Percentiles rank a stretch among this genome's conserved stretches.
Conservation (phyloP, 1,140 invertebrate genomes). For the Lasioglossum baleicum region DNA sequence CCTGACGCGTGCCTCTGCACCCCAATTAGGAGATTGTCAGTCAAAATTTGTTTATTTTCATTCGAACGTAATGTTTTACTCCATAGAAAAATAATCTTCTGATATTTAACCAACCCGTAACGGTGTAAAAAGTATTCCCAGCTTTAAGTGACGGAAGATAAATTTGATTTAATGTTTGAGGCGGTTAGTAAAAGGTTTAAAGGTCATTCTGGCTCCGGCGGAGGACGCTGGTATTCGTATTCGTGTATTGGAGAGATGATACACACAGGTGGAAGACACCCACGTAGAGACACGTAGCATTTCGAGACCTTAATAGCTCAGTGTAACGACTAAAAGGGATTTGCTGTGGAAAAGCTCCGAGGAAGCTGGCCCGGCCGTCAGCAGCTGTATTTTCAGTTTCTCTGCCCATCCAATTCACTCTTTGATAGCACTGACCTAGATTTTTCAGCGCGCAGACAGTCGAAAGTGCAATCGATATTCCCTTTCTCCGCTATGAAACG, state of each 20-base stretch:
- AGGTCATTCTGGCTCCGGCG: too few relatives aligned
- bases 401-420: conserved; percentile 13
- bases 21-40: too few relatives aligned
- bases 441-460: conserved; percentile 1
- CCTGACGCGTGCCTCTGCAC: too few relatives aligned
- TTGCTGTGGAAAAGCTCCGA: conserved; percentile 25
- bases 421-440: conserved; percentile 32
- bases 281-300: conserved; percentile 44
- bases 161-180: too few relatives aligned
- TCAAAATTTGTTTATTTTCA: too few relatives aligned
- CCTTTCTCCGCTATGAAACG: conserved; percentile 7
- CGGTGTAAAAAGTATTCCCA: too few relatives aligned
- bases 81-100: too few relatives aligned
- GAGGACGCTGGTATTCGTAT: background rate
- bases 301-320: conserved; percentile 43
- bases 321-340: conserved; percentile 38
- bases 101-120: too few relatives aligned
- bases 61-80: too few relatives aligned
- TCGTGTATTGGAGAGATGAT: background rate
- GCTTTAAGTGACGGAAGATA: too few relatives aligned
- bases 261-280: conserved; percentile 23
- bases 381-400: conserved; percentile 32
- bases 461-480: conserved; percentile 20
- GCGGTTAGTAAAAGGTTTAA: too few relatives aligned
- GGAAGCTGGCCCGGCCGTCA: background rate